Evolutionary conservation across 2,888 invertebrate genomes (phyloP), one percentile per base, ranked within the genome.

Genomic region (Sipha maydis): DNA sequence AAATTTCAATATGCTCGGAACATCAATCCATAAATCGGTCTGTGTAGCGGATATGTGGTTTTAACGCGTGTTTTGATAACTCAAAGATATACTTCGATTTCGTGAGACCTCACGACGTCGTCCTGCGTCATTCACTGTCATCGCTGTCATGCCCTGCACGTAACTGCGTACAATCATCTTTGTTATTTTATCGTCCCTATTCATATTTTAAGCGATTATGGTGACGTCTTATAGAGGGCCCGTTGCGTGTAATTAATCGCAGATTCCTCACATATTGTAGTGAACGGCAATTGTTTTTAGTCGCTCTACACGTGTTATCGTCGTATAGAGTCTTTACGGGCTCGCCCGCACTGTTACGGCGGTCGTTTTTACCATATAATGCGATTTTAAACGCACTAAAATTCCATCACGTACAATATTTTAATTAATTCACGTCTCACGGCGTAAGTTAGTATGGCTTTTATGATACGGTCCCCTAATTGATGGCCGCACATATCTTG

Each of bases 371-470:
- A 73, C 61, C n/a, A 34, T 17, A 71, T 86, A 88, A 88, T 61
- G 86, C 80, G 86, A 88, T 80, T 88, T 88, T 88, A 88, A 88
- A 88, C 73, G 86, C 86, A 34, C 80, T 61, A 61, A 88, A 88
- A 88, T 88, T 88, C 86, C 86, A 61, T 80, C 73, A 61, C 86
- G 61, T n/a, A 73, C 79, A 38, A 80, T 75, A 75, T 88, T 88
- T 88, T 88, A 88, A 88, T 88, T 88, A 88, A 88, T 80, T 88
- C 80, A 75, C 86, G 80, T 88, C 86, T 75, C 73, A 61, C 73
- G 38, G 28, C 67, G 71, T 86, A 79, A 56, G 73, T 88, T 56
- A 56, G 79, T 80, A 31, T 7, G 71, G 79, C 79, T 79, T 79
- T 71, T 86, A 80, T 54, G 73, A 28, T 75, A 34, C 38, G 56